Evolutionary conservation across 1,140 invertebrate genomes (phyloP).

Genomic region (Bombus fervidus): DNA sequence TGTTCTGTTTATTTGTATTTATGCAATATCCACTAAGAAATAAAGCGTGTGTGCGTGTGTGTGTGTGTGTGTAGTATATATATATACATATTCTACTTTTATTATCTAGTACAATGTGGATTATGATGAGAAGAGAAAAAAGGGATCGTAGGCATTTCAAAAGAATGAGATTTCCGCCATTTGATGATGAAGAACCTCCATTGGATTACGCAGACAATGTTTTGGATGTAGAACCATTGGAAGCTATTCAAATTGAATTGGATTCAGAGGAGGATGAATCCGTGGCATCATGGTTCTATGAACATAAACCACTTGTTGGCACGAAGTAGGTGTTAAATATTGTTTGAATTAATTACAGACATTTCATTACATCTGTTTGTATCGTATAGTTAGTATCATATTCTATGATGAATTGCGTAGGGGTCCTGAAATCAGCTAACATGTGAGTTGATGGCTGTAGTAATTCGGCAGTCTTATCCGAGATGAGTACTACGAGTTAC

Average conservation of each 20-base stretch:
- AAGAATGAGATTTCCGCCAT: slow-evolving; percentile 99
- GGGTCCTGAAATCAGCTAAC: slow-evolving; percentile 86
- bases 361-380: not conserved
- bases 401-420: slow-evolving; percentile 86
- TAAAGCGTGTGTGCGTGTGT: rapidly evolving
- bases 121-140: slow-evolving; percentile 99
- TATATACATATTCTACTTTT: slow-evolving; percentile 32
- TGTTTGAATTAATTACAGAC: not conserved
- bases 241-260: slow-evolving; percentile 99
- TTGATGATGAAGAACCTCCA: slow-evolving; percentile 99
- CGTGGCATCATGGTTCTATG: slow-evolving; percentile 98
- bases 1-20: not conserved
- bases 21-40: not conserved
- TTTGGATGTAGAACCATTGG: slow-evolving; percentile 98
- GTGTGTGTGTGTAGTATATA: not conserved
- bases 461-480: slow-evolving; percentile 72
- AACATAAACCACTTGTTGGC: slow-evolving; percentile 97
- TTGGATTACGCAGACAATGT: slow-evolving; percentile 99
- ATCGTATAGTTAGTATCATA: not conserved
- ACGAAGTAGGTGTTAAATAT: slow-evolving; percentile 85
- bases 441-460: slow-evolving; percentile 83
- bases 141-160: slow-evolving; percentile 99
- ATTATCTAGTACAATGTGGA: slow-evolving; percentile 97
- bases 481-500: slow-evolving; percentile 69
- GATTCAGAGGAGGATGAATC: slow-evolving; percentile 97